Percentiles rank a stretch among this genome's conserved stretches.
Evolutionary conservation across 2,888 invertebrate genomes (phyloP).

Genomic region (Sesia apiformis): DNA sequence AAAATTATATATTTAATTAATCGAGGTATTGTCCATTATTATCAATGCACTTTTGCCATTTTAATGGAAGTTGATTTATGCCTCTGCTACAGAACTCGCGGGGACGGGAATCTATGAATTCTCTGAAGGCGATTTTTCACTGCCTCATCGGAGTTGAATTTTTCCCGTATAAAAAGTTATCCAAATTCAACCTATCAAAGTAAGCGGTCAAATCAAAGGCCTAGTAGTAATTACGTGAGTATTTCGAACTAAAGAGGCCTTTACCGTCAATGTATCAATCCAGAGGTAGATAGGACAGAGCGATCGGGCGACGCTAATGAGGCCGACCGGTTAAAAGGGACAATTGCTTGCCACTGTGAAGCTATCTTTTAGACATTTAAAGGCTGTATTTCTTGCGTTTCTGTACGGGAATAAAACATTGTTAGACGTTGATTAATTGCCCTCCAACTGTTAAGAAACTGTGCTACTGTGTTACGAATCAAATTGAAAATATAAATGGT

Average conservation of each 20-base stretch:
- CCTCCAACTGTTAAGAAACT: constrained; percentile 28
- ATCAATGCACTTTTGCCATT: no score
- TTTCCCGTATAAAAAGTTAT: no score
- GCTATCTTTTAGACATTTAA: constrained; percentile 54
- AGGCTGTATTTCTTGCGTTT: constrained; percentile 46
- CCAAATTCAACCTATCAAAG: constrained; percentile 4
- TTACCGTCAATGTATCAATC: constrained; percentile 64
- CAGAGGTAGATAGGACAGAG: constrained; percentile 42
- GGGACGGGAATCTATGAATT: no score
- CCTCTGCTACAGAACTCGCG: no score
- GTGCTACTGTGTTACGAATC: constrained; percentile 33
- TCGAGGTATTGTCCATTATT: no score
- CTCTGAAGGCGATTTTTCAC: no score
- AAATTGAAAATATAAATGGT: constrained; percentile 27
- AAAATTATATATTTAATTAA: no score
- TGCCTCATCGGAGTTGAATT: no score
- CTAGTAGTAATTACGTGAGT: constrained; percentile 44
- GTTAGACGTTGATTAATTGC: constrained; percentile 48
- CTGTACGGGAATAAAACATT: constrained; percentile 36
- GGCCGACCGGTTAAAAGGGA: constrained; percentile 52
- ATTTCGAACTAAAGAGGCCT: constrained; percentile 43
- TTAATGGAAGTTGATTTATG: no score
- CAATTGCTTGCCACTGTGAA: constrained; percentile 51
- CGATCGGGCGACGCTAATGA: constrained; percentile 61
- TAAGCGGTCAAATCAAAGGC: constrained; percentile 25